A percentile compares a stretch with the other conserved stretches of the same genome.
Conservation (phyloP, 2,797 vertebrate genomes). For the Protonibea diacanthus region DNA sequence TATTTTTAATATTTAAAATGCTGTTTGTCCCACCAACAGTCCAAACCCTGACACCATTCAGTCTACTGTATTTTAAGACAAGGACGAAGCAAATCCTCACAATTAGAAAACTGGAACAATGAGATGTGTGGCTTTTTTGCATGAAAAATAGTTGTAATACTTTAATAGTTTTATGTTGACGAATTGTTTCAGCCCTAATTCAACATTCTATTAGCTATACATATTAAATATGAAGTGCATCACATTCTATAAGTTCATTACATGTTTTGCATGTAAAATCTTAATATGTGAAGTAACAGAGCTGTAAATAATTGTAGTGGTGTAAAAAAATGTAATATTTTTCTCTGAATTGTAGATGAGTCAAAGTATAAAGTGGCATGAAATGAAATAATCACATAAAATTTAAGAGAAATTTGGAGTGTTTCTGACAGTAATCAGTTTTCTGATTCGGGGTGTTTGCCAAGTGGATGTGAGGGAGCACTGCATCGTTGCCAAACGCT, state of each 20-base stretch:
- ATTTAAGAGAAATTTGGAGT: not conserved
- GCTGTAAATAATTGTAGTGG: not conserved
- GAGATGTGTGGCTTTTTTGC: not conserved
- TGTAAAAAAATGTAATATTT: not conserved
- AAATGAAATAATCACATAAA: not conserved
- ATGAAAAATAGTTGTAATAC: slow-evolving; percentile 1
- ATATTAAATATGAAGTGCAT: not conserved
- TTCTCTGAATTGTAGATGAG: not conserved
- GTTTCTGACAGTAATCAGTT: not conserved
- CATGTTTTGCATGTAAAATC: not conserved
- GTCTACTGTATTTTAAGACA: not conserved
- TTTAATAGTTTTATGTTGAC: not conserved
- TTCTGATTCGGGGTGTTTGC: not conserved
- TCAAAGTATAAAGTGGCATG: not conserved
- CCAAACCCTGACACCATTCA: not conserved
- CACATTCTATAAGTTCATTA: not conserved
- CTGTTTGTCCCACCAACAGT: not conserved
- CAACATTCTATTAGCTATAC: not conserved
- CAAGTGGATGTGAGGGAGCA: not conserved
- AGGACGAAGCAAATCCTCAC: not conserved
- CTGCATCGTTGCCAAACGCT: not conserved
- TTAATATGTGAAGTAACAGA: not conserved
- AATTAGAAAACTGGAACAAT: not conserved
- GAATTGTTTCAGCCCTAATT: not conserved
- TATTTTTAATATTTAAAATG: not conserved